Evolutionary conservation across 2,888 invertebrate species (phyloP).

Genomic region (Drosophila nr. perissopoda): DNA sequence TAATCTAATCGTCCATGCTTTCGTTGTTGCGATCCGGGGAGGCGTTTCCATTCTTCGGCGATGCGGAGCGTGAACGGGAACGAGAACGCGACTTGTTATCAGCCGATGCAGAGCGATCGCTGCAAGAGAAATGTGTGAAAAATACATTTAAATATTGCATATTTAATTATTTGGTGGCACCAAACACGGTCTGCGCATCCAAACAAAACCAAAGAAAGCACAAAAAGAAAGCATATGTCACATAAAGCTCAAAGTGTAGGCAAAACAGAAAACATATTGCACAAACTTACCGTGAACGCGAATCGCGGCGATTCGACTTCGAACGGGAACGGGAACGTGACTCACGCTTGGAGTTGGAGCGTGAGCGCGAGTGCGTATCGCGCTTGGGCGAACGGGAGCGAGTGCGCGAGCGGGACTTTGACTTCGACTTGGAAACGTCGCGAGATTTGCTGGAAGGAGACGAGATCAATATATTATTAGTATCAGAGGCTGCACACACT

Average conservation of each 20-base stretch:
- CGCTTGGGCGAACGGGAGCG: slow-evolving; percentile 86
- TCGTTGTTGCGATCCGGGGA: slow-evolving; percentile 85
- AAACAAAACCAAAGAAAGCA: slow-evolving; percentile 77
- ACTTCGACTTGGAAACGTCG: slow-evolving; percentile 88
- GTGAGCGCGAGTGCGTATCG: slow-evolving; percentile 84
- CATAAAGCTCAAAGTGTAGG: slow-evolving; percentile 26
- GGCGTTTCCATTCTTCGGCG: slow-evolving; percentile 86
- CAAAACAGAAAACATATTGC: not conserved
- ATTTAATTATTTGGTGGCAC: slow-evolving; percentile 36
- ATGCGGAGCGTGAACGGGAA: slow-evolving; percentile 86
- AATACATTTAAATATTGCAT: slow-evolving; percentile 29
- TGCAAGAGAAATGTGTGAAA: slow-evolving; percentile 76
- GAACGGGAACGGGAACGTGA: slow-evolving; percentile 85
- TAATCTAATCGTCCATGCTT: slow-evolving; percentile 85
- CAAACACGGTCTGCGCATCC: slow-evolving; percentile 66
- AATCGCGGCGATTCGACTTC: slow-evolving; percentile 85
- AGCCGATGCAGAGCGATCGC: slow-evolving; percentile 89
- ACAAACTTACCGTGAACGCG: slow-evolving; percentile 85
- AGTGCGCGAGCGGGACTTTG: slow-evolving; percentile 87
- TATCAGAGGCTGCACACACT: not conserved
- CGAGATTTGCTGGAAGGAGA: slow-evolving; percentile 86
- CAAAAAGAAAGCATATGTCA: slow-evolving; percentile 64
- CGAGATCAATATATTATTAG: not conserved
- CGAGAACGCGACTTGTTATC: slow-evolving; percentile 88
- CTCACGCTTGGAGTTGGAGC: slow-evolving; percentile 84